Conservation (phyloP, 1,140 invertebrate species). For the Macrobrachium nipponense region DNA sequence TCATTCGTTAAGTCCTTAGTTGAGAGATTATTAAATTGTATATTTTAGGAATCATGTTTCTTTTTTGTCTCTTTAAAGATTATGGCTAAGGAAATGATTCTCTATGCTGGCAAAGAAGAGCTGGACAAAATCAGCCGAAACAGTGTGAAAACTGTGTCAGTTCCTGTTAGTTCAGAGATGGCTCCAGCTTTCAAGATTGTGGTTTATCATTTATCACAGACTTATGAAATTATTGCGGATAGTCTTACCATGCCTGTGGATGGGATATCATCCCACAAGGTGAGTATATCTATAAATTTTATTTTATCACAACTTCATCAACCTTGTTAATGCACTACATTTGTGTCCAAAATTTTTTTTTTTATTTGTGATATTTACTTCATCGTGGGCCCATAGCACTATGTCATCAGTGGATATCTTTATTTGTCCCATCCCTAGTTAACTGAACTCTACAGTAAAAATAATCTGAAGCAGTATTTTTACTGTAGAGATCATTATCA, state of each 20-base stretch:
- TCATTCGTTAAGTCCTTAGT: no score
- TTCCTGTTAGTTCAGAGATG: slow-evolving; percentile 73
- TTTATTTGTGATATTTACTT: no score
- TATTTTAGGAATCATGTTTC: slow-evolving; percentile 61
- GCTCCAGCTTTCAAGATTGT: slow-evolving; percentile 74
- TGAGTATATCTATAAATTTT: slow-evolving; percentile 1
- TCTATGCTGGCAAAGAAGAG: slow-evolving; percentile 67
- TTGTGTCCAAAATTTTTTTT: no score
- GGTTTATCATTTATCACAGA: slow-evolving; percentile 71
- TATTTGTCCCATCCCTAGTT: no score
- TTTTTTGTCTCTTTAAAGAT: slow-evolving; percentile 64
- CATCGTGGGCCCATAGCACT: no score
- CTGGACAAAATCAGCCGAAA: slow-evolving; percentile 62
- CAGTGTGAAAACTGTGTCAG: slow-evolving; percentile 68
- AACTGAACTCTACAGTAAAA: no score
- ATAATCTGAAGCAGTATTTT: no score
- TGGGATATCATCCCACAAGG: slow-evolving; percentile 68
- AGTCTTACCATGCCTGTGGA: slow-evolving; percentile 74
- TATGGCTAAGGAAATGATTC: slow-evolving; percentile 70
- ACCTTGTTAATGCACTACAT: neutral
- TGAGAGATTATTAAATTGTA: no score
- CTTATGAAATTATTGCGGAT: slow-evolving; percentile 73
- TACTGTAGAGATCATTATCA: no score
- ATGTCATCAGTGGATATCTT: no score
- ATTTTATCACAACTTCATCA: neutral